These are phyloP conservation scores for Acanthopagrus latus DNA, from an alignment of 2,797 vertebrate species.

Conservation along the genomic window DNA sequence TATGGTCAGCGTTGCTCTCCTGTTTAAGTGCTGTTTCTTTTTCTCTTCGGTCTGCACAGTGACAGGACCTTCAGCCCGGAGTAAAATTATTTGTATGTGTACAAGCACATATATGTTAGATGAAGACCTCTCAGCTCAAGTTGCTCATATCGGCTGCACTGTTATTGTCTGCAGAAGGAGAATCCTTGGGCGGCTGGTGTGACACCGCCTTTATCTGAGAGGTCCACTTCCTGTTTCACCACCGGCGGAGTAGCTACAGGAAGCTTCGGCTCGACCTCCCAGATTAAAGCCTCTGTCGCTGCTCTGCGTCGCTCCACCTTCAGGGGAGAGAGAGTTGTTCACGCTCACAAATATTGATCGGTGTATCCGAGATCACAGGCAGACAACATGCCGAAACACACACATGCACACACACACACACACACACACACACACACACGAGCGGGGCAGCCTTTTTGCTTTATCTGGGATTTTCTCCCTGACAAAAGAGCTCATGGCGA, in stretches of 20 bases:
- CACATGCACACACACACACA: slow-evolving; percentile 10
- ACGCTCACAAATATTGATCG: slow-evolving; percentile 59
- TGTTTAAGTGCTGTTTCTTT: no score
- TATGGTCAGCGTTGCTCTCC: no score
- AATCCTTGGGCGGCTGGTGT: not conserved
- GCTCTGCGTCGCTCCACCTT: slow-evolving; percentile 25
- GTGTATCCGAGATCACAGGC: slow-evolving; percentile 42
- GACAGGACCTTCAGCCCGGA: no score
- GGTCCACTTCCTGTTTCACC: slow-evolving; percentile 39
- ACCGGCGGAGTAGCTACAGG: not conserved
- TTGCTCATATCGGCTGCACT: not conserved
- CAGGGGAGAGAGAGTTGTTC: slow-evolving; percentile 42
- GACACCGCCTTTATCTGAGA: not conserved
- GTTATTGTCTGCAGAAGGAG: not conserved
- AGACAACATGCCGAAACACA: slow-evolving; percentile 26
- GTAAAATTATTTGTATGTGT: no score
- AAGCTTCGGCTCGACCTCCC: slow-evolving; percentile 32
- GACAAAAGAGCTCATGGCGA: slow-evolving; percentile 61
- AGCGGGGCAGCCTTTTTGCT: slow-evolving; percentile 30
- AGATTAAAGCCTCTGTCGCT: slow-evolving; percentile 36
- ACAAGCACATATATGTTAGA: no score
- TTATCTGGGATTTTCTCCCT: slow-evolving; percentile 57
- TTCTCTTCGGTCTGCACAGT: no score
- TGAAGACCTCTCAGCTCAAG: no score
- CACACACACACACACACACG: not conserved